Base-by-base conservation (phyloP, 2,888 invertebrate genomes). In the Desoria tigrina region DNA sequence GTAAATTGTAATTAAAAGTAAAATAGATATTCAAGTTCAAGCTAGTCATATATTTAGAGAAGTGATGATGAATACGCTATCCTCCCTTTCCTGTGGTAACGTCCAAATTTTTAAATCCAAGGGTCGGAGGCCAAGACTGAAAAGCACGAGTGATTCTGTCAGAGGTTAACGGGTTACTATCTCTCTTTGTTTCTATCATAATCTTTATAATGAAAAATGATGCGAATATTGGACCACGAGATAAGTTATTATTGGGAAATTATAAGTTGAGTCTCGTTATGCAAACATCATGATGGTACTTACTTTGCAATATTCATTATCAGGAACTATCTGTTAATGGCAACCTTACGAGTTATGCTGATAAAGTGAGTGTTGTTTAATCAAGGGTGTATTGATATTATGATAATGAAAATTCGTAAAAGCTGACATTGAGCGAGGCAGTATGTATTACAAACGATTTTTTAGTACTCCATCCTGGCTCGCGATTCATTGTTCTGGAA, bases 81-180 rank as follows among this genome's bases (percentile, higher is more conserved):
- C 65, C 18, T 65, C 65, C 7, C 50, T 65, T n/a, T 61, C 61
- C 7, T 65, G 65, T 54, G 65, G 65, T 7, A 65, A 65, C 26
- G 65, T 65, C n/a, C 53, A 61, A 27, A 65, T 57, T 56, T 65
- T 65, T 42, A 61, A 61, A 28, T 65, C 65, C 2, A 56, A 42
- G 18, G 49, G 42, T 37, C 42, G 65, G 24, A 49, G 65, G n/a
- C 65, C 61, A n/a, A 49, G 55, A 32, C 61, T 65, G 21, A 65
- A 65, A 65, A 65, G 65, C 58, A 57, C 50, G 61, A 55, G 39
- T 26, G 51, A 42, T 21, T 16, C 45, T 45, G 45, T 45, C 45
- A 45, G 45, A 51, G 51, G 51, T 51, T 51, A 18, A 14, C 16
- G 49, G 49, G 23, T 21, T 45, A 16, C 24, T 51, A 4, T 51